Conservation (phyloP, 1,140 invertebrate genomes). For the Venturia canescens region DNA sequence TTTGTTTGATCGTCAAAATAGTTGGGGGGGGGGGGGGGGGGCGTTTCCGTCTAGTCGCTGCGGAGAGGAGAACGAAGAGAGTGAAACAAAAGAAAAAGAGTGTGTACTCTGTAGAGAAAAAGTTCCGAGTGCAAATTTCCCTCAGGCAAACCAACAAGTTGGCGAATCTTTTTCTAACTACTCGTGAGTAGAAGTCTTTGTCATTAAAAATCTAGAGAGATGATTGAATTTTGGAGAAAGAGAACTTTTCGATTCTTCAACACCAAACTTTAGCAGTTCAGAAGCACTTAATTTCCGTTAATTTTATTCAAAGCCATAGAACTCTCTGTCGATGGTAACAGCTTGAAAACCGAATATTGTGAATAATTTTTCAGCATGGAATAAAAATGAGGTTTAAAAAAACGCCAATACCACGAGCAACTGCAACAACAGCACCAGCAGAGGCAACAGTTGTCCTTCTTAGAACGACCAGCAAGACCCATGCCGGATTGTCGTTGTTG, state of each 20-base stretch:
- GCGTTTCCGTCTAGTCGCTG: neutral
- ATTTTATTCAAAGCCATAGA: too few relatives aligned
- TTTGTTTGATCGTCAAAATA: neutral
- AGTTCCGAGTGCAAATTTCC: neutral
- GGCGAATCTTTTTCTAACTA: neutral
- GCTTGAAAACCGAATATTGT: too few relatives aligned
- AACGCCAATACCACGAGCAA: slow-evolving; percentile 81
- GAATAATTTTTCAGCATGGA: too few relatives aligned
- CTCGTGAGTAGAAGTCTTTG: too few relatives aligned
- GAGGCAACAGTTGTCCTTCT: slow-evolving; percentile 80
- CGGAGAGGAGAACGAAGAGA: neutral
- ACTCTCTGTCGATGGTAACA: too few relatives aligned
- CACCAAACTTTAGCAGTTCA: too few relatives aligned
- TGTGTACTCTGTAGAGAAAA: neutral
- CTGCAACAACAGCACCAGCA: slow-evolving; percentile 86
- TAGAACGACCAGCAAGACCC: slow-evolving; percentile 72
- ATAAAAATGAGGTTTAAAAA: too few relatives aligned
- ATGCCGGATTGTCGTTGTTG: slow-evolving; percentile 58
- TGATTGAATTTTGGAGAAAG: too few relatives aligned
- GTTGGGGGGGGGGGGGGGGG: too few relatives aligned
- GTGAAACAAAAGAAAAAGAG: neutral
- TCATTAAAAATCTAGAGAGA: too few relatives aligned
- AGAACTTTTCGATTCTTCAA: too few relatives aligned
- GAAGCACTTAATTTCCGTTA: too few relatives aligned
- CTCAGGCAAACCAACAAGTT: neutral